A percentile compares a stretch with the other conserved stretches of the same genome.
phyloP scores from a whole-genome alignment of 2,797 vertebrate species.

The Nannoperca obscura region DNA sequence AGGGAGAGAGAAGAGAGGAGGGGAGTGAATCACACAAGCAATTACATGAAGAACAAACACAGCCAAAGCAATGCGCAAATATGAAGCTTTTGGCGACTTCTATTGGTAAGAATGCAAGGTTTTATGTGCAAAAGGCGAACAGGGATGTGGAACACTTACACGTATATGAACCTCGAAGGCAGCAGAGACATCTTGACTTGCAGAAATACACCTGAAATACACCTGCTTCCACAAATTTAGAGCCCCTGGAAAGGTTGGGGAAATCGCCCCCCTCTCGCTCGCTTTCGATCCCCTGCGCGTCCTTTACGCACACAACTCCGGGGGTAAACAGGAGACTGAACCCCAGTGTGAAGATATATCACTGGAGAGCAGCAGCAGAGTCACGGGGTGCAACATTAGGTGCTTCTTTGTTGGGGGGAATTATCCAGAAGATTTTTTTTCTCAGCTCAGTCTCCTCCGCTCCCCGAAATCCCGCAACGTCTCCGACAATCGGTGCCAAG shows the following conservation, averaged over 20 bases:
- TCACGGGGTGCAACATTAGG: slow-evolving; percentile 85
- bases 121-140: slow-evolving; percentile 46
- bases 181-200: slow-evolving; percentile 86
- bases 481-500: slow-evolving; percentile 62
- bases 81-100: slow-evolving; percentile 86
- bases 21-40: slow-evolving; percentile 82
- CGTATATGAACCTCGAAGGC: slow-evolving; percentile 89
- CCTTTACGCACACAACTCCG: slow-evolving; percentile 82
- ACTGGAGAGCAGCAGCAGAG: slow-evolving; percentile 74
- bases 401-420: slow-evolving; percentile 80
- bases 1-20: slow-evolving; percentile 66
- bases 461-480: slow-evolving; percentile 49
- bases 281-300: slow-evolving; percentile 68
- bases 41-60: slow-evolving; percentile 78
- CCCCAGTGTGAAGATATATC: slow-evolving; percentile 80
- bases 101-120: slow-evolving; percentile 86
- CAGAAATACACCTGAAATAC: slow-evolving; percentile 80
- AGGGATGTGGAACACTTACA: slow-evolving; percentile 82
- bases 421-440: slow-evolving; percentile 63
- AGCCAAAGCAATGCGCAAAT: slow-evolving; percentile 72
- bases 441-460: slow-evolving; percentile 57
- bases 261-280: slow-evolving; percentile 64
- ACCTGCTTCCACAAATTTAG: slow-evolving; percentile 87
- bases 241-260: slow-evolving; percentile 76
- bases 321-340: slow-evolving; percentile 72